Evolutionary conservation across 2,888 invertebrate species (phyloP), one percentile per base, ranked within the genome.

Genomic region (Melipona bicolor): DNA sequence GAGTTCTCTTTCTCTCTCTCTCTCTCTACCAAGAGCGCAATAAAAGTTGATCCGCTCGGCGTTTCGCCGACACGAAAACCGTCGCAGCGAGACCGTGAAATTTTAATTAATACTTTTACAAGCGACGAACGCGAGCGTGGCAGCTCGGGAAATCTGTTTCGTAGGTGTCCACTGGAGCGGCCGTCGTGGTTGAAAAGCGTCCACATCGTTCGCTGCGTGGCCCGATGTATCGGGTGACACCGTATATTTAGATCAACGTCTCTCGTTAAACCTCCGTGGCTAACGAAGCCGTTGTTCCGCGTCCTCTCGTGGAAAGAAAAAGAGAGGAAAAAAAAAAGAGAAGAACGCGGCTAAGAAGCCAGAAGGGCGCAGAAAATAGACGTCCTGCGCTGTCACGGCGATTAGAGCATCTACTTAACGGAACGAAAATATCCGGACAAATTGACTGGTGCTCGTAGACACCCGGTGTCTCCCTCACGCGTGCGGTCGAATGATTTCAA

Each of bases 361-460:
- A 64, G 74, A 56, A 59, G 69, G 56, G 64, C 77, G 77, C 59
- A 81, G 86, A 86, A 91, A 91, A 91, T 91, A 89, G 88, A 79
- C 85, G 88, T 83, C 81, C 86, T 81, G 88, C 86, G 86, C 84
- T 87, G 81, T 73, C 84, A 75, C 83, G 86, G 87, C 88, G 90
- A 91, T 91, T 90, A 90, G 83, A 81, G 85, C 88, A 90, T 88
- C 89, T 88, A 89, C 54, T 36, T 74, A 74, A n/a, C 19, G 70
- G 73, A 75, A 85, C 89, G 83, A 92, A 91, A 92, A 92, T 92
- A 92, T 87, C 89, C 88, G 86, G 90, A 91, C 89, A 91, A 92
- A 92, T 92, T 91, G 92, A 89, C 88, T 87, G 79, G 77, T 59
- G 76, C 76, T n/a, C 73, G 27, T 61, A 68, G 32, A 65, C 36